phyloP scores from a whole-genome alignment of 2,113 vertebrate genomes.

The Rutilus rutilus region DNA sequence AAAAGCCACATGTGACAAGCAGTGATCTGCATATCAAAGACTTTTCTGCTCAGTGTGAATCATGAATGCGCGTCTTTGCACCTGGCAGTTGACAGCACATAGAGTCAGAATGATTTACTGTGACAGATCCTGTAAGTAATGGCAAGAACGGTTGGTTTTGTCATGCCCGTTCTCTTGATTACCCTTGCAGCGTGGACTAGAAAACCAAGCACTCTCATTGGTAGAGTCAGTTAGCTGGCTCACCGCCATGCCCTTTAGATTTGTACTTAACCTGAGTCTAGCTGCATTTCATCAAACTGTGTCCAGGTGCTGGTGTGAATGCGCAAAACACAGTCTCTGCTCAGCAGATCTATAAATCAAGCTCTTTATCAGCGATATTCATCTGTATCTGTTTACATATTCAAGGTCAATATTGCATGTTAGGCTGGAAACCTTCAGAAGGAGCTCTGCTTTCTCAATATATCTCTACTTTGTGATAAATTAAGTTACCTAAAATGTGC shows the following conservation, averaged over 20 bases:
- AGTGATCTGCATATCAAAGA: slow-evolving; percentile 21
- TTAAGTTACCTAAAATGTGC: not conserved
- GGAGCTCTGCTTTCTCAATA: not conserved
- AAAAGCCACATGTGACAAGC: slow-evolving; percentile 15
- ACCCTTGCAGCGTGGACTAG: slow-evolving; percentile 33
- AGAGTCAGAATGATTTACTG: not conserved
- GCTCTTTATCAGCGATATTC: slow-evolving; percentile 27
- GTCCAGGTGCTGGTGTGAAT: slow-evolving; percentile 16
- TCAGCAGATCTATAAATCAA: slow-evolving; percentile 37
- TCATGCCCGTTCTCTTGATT: slow-evolving; percentile 41
- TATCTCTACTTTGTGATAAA: not conserved
- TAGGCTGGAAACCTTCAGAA: not conserved
- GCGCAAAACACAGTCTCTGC: slow-evolving; percentile 7
- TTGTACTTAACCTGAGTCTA: slow-evolving; percentile 24
- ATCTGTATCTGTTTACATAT: slow-evolving; percentile 29
- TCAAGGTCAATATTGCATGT: slow-evolving; percentile 28
- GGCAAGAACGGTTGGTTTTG: not conserved
- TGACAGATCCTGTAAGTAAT: slow-evolving; percentile 25
- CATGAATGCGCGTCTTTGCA: not conserved
- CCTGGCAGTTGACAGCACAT: slow-evolving; percentile 14
- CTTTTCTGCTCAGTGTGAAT: slow-evolving; percentile 17
- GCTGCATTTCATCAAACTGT: slow-evolving; percentile 37
- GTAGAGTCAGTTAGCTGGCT: slow-evolving; percentile 39
- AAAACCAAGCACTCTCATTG: slow-evolving; percentile 30
- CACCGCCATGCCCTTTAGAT: slow-evolving; percentile 42